Conservation (phyloP, 2,113 vertebrate species). For the Porphyrio hochstetteri region DNA sequence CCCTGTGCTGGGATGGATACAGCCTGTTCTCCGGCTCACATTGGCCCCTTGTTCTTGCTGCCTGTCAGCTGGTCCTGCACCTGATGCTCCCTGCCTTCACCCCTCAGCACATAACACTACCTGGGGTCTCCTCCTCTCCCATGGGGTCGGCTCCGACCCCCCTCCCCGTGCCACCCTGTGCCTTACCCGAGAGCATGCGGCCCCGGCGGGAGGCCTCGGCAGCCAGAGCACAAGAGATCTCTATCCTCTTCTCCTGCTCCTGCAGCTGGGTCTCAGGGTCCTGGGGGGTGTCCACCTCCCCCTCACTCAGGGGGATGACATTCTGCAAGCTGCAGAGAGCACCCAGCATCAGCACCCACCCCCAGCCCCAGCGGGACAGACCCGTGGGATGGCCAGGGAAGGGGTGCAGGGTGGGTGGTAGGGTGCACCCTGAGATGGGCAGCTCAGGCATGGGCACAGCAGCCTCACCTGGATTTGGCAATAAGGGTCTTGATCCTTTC, state of each 20-base stretch:
- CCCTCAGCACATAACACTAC: accelerated
- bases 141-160: accelerated
- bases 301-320: conserved; percentile 86
- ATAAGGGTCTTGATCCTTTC: conserved; percentile 96
- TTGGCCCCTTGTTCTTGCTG: not conserved
- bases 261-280: conserved; percentile 90
- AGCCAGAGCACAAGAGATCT: conserved; percentile 94
- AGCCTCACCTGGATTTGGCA: conserved; percentile 92
- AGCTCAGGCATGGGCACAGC: accelerated
- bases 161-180: accelerated
- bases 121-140: too few relatives aligned
- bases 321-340: conserved; percentile 87
- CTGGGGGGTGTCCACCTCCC: conserved; percentile 82
- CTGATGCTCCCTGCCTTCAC: too few relatives aligned
- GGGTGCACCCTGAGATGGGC: not conserved
- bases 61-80: not conserved
- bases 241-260: conserved; percentile 96
- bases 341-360: not conserved
- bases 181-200: conserved; percentile 94
- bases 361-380: not conserved
- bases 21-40: not conserved
- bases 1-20: not conserved
- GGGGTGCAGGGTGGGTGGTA: accelerated
- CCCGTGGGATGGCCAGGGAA: accelerated
- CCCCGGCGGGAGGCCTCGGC: conserved; percentile 93